Evolutionary conservation across 2,888 invertebrate species (phyloP).

Genomic region (Pandemis cinnamomeana): DNA sequence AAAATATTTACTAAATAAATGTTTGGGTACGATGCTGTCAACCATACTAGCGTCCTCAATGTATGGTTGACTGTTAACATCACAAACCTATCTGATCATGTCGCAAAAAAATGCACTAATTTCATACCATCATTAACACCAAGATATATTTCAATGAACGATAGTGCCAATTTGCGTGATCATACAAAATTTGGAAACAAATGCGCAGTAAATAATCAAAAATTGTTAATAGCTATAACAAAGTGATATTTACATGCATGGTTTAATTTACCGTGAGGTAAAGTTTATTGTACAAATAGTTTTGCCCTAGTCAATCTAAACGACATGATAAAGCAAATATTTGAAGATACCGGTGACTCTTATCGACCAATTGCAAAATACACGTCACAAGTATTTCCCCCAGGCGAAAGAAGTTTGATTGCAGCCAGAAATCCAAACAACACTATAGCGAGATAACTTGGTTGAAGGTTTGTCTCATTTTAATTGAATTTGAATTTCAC

Average conservation of each 20-base stretch:
- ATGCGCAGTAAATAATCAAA: not conserved
- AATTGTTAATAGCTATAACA: not conserved
- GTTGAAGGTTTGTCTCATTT: too few relatives aligned
- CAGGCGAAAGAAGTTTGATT: not conserved
- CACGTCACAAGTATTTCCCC: not conserved
- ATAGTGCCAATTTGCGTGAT: not conserved
- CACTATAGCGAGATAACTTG: too few relatives aligned
- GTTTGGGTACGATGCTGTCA: conserved; percentile 15
- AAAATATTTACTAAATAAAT: conserved; percentile 35
- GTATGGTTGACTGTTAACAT: conserved; percentile 2
- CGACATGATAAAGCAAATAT: not conserved
- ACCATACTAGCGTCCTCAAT: conserved; percentile 24
- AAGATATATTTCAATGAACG: not conserved
- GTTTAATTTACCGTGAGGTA: not conserved
- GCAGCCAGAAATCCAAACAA: not conserved
- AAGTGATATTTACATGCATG: not conserved
- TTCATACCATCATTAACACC: too few relatives aligned
- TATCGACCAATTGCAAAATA: not conserved
- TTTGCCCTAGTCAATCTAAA: not conserved
- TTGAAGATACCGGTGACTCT: not conserved
- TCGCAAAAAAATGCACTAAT: not conserved
- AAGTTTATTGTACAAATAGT: not conserved
- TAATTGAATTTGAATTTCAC: too few relatives aligned
- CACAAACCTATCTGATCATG: conserved; percentile 11
- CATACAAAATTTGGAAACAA: not conserved